Base-by-base conservation (phyloP, 2,113 vertebrate genomes). In the Oreochromis niloticus region DNA sequence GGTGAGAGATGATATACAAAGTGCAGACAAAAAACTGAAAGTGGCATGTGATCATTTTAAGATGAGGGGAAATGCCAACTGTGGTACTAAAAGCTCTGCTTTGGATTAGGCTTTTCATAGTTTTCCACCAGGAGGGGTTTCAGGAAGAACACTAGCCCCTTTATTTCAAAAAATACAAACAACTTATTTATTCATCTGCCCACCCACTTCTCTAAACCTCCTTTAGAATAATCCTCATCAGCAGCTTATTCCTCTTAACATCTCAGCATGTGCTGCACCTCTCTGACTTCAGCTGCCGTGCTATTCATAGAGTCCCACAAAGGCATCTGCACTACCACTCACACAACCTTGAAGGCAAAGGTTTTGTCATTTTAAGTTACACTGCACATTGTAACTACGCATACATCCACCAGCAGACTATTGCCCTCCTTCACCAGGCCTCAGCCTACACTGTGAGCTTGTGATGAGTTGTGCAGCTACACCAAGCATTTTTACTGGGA, bases 1-100 rank as follows among this genome's bases (percentile, higher is more conserved):
- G 79, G 90, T 90, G 91, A 85, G 91, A 87, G 92, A 92, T 87
- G 91, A 90, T 90, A 90, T 93, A 88, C 94, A 88, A 90, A 89
- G 84, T 91, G 90, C 54, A 91, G 93, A 91, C 83, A 84, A 89
- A 89, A 86, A 91, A 68, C 46, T 34, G 39, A 92, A 84, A 83
- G 81, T 90, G 85, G 59, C 89, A 84, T 86, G 79, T 85, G 89
- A 93, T 92, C 84, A 85, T 66, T 92, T 90, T 71, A 55, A 82
- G 86, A 88, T 17, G 84, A 52, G 80, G 55, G 27, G 34, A 80
- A 88, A 88, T 46, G 55, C 19, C 56, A 9, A 61, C 63, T 85
- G 71, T 36, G 66, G 54, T 43, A 48, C 81, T 19, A 39, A 84
- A 30, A 82, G 36, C 30, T 57, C 86, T 94, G 92, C 48, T 91